Evolutionary conservation across 2,113 vertebrate species (phyloP), one percentile per base, ranked within the genome.

Genomic region (Forbesichthys papilliferus): DNA sequence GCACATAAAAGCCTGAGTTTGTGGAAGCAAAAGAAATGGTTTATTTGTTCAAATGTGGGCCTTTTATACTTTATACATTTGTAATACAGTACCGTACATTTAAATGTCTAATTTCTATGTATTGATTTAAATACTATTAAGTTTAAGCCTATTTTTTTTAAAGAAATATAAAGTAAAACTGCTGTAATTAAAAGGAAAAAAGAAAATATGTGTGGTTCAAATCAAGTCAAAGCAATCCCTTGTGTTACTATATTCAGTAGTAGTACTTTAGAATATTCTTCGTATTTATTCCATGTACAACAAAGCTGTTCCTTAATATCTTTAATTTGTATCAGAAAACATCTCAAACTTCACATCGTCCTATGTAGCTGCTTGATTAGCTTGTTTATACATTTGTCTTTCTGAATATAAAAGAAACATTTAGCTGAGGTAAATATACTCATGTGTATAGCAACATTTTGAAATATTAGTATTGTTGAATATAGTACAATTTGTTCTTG

Each of bases 111-210:
- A 47, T 48, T 69, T 27, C 5, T 33, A 66, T 64, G 34, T 62
- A 13, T 59, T 18, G 63, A 66, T 60, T 64, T 13, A 11, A 33
- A 4, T 61, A 2, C 11, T n/a, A 64, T 51, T 76, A 73, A 48
- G 13, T 57, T 18, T 81, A 63, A 63, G 67, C 36, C 56, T 68
- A 64, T 66, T 48, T 67, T 81, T 76, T 48, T 48, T 14, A 64
- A 74, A n/a, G 46, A 27, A 27, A 27, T 47, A 9, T 18, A 18
- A 71, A 72, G 65, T 71, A 73, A 77, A 48, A 75, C 74, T 86
- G 59, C 66, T 84, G 36, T 77, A 60, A 18, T 65, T 68, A 67
- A 13, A 82, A 69, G 64, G 63, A 63, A 62, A 67, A 56, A n/a
- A 12, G 4, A 48, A 10, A 69, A 64, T 56, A 78, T 82, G 14